Conservation (phyloP, 2,797 vertebrate genomes). For the Onychomys leucogaster region DNA sequence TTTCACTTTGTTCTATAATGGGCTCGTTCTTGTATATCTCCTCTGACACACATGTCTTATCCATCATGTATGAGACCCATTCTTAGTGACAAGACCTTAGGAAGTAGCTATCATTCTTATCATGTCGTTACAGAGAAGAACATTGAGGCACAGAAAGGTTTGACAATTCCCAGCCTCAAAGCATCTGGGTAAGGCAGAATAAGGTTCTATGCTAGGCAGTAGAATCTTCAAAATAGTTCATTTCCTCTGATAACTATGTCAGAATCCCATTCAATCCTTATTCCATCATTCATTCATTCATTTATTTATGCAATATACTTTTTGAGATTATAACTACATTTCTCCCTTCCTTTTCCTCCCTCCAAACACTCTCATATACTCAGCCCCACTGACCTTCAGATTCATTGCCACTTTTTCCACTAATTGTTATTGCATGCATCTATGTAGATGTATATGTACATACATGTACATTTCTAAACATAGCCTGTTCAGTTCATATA, state of each 20-base stretch:
- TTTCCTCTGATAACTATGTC: neutral
- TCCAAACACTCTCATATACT: neutral
- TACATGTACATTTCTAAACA: neutral
- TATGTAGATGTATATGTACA: neutral
- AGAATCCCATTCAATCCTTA: neutral
- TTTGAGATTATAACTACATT: neutral
- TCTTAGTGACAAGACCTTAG: neutral
- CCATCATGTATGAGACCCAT: neutral
- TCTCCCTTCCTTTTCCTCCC: neutral
- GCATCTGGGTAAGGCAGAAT: neutral
- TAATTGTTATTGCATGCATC: neutral
- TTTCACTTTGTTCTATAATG: neutral
- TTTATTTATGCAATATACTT: neutral
- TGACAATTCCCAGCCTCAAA: neutral
- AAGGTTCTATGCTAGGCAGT: neutral
- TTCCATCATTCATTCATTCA: neutral
- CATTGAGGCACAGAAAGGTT: neutral
- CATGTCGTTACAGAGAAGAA: neutral
- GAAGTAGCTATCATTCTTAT: neutral
- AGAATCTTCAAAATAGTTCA: neutral
- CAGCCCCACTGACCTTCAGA: neutral
- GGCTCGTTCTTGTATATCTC: neutral
- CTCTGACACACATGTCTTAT: neutral
- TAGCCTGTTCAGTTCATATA: neutral
- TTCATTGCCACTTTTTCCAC: neutral